Conservation (phyloP, 2,888 invertebrate species). For the Scaptomyza reducta region DNA sequence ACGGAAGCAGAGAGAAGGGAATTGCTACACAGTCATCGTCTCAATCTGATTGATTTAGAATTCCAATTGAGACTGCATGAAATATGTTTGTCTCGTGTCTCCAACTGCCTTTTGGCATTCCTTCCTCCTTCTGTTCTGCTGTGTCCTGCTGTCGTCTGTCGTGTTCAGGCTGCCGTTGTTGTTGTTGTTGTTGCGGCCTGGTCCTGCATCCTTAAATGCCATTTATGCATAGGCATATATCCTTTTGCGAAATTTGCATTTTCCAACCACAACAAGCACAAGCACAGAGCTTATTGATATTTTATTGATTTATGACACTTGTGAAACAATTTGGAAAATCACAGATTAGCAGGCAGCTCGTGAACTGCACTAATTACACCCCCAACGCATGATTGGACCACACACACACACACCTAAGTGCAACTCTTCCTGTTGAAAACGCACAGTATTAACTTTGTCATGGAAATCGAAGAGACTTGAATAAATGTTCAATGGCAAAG, state of each 20-base stretch:
- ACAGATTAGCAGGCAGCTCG: slow-evolving; percentile 75
- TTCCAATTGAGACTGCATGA: slow-evolving; percentile 83
- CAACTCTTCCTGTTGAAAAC: not conserved
- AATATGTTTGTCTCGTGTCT: slow-evolving; percentile 79
- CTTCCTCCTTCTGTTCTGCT: slow-evolving; percentile 4
- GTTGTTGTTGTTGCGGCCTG: slow-evolving; percentile 3
- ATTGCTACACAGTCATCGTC: slow-evolving; percentile 59
- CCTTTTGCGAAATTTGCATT: slow-evolving; percentile 82
- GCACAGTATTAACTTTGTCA: slow-evolving; percentile 57
- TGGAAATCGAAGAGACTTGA: slow-evolving; percentile 48
- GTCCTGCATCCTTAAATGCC: slow-evolving; percentile 35
- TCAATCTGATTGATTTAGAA: slow-evolving; percentile 84
- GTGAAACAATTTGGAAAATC: slow-evolving; percentile 83
- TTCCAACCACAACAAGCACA: slow-evolving; percentile 70
- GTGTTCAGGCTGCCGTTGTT: slow-evolving; percentile 17
- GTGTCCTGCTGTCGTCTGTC: slow-evolving; percentile 44
- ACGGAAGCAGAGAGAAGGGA: not conserved
- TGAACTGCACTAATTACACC: slow-evolving; percentile 69
- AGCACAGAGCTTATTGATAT: slow-evolving; percentile 80
- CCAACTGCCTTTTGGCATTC: slow-evolving; percentile 24
- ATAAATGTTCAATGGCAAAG: not conserved
- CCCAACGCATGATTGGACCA: slow-evolving; percentile 60
- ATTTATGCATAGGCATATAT: slow-evolving; percentile 75
- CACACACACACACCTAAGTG: slow-evolving; percentile 1
- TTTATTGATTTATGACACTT: slow-evolving; percentile 84